Percentiles rank a stretch among this genome's conserved stretches.
phyloP scores from a whole-genome alignment of 2,113 vertebrate species.

The Eulacestoma nigropectus region DNA sequence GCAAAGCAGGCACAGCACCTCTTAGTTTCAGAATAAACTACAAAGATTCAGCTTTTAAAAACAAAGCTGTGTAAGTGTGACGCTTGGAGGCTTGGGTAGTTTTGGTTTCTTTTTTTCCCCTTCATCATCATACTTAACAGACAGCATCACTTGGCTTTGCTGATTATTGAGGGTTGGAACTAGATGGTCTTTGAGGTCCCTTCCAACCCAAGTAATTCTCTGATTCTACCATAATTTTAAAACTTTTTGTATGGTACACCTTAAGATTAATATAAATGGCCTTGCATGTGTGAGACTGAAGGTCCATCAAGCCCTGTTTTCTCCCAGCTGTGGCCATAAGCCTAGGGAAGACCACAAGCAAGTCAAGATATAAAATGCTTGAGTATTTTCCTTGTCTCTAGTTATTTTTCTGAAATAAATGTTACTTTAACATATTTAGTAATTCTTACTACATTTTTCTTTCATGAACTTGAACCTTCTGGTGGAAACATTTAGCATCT shows the following conservation, averaged over 20 bases:
- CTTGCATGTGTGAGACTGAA: not conserved
- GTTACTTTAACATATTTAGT: not conserved
- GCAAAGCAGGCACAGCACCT: not conserved
- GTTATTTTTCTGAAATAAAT: not conserved
- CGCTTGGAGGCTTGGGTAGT: not conserved
- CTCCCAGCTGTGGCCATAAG: not conserved
- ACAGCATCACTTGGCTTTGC: not conserved
- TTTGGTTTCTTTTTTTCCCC: not conserved
- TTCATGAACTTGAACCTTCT: not conserved
- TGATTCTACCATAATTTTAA: not conserved
- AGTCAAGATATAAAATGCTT: not conserved
- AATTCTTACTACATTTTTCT: not conserved
- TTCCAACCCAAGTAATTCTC: not conserved
- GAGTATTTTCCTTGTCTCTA: not conserved
- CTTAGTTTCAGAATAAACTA: not conserved
- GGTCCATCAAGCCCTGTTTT: not conserved
- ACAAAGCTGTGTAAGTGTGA: not conserved
- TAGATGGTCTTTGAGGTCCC: not conserved
- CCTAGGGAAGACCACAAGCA: not conserved
- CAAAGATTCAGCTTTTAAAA: not conserved
- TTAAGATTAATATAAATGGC: not conserved
- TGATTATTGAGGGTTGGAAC: not conserved
- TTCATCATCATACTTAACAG: not conserved
- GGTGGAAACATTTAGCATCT: not conserved
- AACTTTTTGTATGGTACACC: not conserved